Base-by-base conservation (phyloP, 2,888 invertebrate genomes). In the Acanthococcus lagerstroemiae region DNA sequence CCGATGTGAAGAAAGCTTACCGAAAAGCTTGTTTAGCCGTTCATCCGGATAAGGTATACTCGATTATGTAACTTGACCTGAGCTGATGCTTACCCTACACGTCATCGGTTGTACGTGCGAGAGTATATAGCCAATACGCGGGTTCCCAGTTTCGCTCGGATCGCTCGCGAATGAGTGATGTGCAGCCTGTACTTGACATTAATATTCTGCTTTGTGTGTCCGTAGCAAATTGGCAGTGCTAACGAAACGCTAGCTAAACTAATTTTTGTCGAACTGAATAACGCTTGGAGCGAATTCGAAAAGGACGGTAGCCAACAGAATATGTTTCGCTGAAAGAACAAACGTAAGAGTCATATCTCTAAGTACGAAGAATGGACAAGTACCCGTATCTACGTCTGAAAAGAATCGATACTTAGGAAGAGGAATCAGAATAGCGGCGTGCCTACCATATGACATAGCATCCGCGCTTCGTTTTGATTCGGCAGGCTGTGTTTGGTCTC, bases 211-310 rank as follows among this genome's bases (percentile, higher is more conserved):
- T 37, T 37, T 37, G 12, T 3, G 2, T 1, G 12, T 37, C n/a
- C 70, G 12, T 80, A 96, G 95, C 90, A 95, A 84, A 84, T 87
- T 74, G 95, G 94, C 30, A 91, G 91, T 3, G 85, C 87, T 25
- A 89, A 97, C 75, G 95, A 97, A 78, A 86, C 88, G 72, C 81
- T 96, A 72, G 96, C 99, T 7, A 95, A 92, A 79, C 80, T 95
- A 76, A 92, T 99, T 74, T 99, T 99, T 78, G 95, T 97, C 86
- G 97, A 99, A 79, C 80, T 99, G 71, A 99, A 96, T 78, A 96
- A 96, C 76, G 97, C 97, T 21, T 99, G 97, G 95, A 88, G 87
- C 72, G 93, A 95, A 75, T 99, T 99, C 78, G 95, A 95, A 56
- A 66, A 66, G 27, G 66, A 66, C 56, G 66, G 56, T 66, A 66